Evolutionary conservation across 1,140 invertebrate genomes (phyloP), one percentile per base, ranked within the genome.

Genomic region (Lucilia sericata): DNA sequence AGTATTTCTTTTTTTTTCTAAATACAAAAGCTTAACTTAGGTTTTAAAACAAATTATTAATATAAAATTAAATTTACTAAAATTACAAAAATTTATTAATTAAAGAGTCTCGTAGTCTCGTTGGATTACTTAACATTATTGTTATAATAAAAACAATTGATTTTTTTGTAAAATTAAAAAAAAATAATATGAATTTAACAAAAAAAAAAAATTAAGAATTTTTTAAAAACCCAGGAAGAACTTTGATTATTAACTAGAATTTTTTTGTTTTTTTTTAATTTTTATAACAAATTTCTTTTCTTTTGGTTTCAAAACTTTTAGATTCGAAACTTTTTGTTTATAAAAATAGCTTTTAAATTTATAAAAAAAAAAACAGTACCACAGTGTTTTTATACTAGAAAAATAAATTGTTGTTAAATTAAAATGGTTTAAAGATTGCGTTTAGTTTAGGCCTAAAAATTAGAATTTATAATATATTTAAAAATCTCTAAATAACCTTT

Each of bases 21-120:
- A 74, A 74, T 74, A 70, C 82, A 21, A 70, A 65, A 36, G 3
- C 25, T 30, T 30, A 30, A 30, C 25, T 30, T 30, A 30, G 25
- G 25, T 30, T 55, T 14, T 70, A 34, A 83, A 51, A 5, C 34
- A 74, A 78, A 42, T 78, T 83, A 25, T 14, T 47, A 78, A 47
- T 2, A 47, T 42, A 78, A 80, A 25, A 17, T 51, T 3, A 51
- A 80, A 34, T 17, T 17, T 42, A 21, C 13, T 2, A 80, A 80
- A 51, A 80, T 25, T 80, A 80, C 19, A 19, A 80, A 12, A 78
- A 13, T 49, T 19, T 21, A 49, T 83, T 70, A 81, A 36, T 82
- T 30, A 30, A 84, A 65, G 88, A 90, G 88, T 90, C 88, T 90
- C 88, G 87, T 90, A 85, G 88, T 90, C 88, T 90, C 88, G 86